Evolutionary conservation across 2,888 invertebrate genomes (phyloP), one percentile per base, ranked within the genome.

Genomic region (Cartodere bifasciata): DNA sequence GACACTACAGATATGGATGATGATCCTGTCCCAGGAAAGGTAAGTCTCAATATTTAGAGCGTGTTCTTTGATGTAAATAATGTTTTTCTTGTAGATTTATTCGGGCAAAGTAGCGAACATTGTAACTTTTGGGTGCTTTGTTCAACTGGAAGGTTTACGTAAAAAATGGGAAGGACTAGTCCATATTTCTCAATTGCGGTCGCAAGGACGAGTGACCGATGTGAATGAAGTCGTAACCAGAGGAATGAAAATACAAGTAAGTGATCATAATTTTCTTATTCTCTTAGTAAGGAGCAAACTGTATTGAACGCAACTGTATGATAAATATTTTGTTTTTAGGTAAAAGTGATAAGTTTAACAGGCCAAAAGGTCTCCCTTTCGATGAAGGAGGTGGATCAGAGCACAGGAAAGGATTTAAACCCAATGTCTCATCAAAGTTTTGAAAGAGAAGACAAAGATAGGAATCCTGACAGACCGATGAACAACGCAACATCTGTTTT

Each of bases 301-400:
- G 5, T 13, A 5, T 23, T 23, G 11, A 23, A 17, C 20, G 9
- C 6, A n/a, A n/a, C n/a, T n/a, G n/a, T n/a, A n/a, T n/a, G n/a
- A n/a, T n/a, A n/a, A n/a, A 26, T 26, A 5, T 13, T 13, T 26
- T n/a, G 13, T 23, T 39, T 33, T 23, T 53, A 74, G 65, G 70
- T 81, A 0, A 92, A 97, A 68, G 90, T 95, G 1, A 61, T 94
- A 32, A 87, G 87, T 10, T 72, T 92, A 16, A 82, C 85, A n/a
- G 92, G 91, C 0, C 87, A 88, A 53, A 97, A 94, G 60, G 85
- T 88, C 1, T 94, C 95, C 2, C 66, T 97, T 2, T 90, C 90
- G 1, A 91, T 97, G 82, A 95, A 94, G 63, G 95, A 99, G 62
- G 98, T 95, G 0, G 90, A 97, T 55, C 98, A 99, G 60, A 75